Evolutionary conservation across 1,140 invertebrate genomes (phyloP), one percentile per base, ranked within the genome.

Genomic region (Hyles vespertilio): DNA sequence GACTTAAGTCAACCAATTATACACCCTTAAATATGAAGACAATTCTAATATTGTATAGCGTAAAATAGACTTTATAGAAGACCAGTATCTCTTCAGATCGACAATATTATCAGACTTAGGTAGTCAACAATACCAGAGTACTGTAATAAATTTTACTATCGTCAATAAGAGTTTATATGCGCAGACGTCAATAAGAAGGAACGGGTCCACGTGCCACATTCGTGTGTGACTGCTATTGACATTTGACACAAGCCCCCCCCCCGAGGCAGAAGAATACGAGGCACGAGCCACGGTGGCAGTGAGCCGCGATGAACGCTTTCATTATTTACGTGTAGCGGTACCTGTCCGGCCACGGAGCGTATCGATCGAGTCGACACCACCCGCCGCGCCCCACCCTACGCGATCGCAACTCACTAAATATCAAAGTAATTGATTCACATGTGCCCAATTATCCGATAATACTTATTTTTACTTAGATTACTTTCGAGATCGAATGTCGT

Each of bases 321-420:
- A 84, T 85, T 85, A 83, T 82, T 85, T 82, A 85, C 77, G 73
- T 76, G 56, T 63, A 71, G 62, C 63, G 32, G 65, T 76, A 83
- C 80, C 80, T 81, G 80, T 72, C 75, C 75, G 65, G 65, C 55
- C 44, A 44, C 54, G 54, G 66, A 58, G 59, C 51, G 68, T 83
- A 85, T 85, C 72, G 82, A 85, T 85, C 82, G 53, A 40, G 53
- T 3, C 59, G 56, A 50, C 54, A 63, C 65, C 64, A 59, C 68
- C 58, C 62, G 60, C 69, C 55, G 57, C 68, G 62, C 59, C 62
- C 52, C 65, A 36, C 59, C 51, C 49, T 54, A 50, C 64, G 46
- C 51, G 49, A 45, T 52, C 58, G 46, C 59, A 63, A 56, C 67
- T 63, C 56, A 71, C 68, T 83, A 73, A 83, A 81, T 83, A 69